These are phyloP conservation scores for Toxonevra muliebris DNA, from an alignment of 2,888 invertebrate species.

Conservation along the genomic window DNA sequence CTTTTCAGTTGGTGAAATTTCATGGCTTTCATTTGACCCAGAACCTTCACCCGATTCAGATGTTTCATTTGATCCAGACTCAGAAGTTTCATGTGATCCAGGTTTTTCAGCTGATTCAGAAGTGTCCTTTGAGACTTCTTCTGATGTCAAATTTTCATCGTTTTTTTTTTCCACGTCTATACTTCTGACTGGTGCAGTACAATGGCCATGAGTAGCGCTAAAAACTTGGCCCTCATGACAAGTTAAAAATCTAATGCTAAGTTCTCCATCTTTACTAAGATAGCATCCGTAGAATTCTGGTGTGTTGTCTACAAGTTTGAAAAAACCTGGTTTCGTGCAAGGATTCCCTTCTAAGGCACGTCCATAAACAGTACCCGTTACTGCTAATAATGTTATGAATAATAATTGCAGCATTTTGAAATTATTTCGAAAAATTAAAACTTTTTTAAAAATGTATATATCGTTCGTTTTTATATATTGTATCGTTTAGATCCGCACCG, in stretches of 20 bases:
- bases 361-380: slow-evolving; percentile 15
- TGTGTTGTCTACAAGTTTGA: slow-evolving; percentile 42
- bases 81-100: neutral
- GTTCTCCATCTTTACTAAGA: slow-evolving; percentile 39
- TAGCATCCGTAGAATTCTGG: slow-evolving; percentile 46
- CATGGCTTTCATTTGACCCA: neutral
- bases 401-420: slow-evolving; percentile 33
- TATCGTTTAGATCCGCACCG: neutral
- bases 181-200: slow-evolving; percentile 29
- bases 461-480: neutral
- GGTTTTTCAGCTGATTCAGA: slow-evolving; percentile 3
- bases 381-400: slow-evolving; percentile 21
- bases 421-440: slow-evolving; percentile 4
- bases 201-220: slow-evolving; percentile 33
- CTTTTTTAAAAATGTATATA: neutral
- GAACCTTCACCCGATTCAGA: slow-evolving; percentile 14
- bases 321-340: slow-evolving; percentile 43
- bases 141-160: slow-evolving; percentile 14
- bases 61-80: slow-evolving; percentile 14
- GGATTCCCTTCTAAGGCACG: slow-evolving; percentile 18
- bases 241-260: slow-evolving; percentile 36
- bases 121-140: slow-evolving; percentile 9
- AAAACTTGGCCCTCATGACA: slow-evolving; percentile 45
- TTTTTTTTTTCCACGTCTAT: neutral
- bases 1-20: slow-evolving; percentile 1